Evolutionary conservation across 35 echinoderm and acorn worm species (phyloP).

Genomic region (Apostichopus californicus): DNA sequence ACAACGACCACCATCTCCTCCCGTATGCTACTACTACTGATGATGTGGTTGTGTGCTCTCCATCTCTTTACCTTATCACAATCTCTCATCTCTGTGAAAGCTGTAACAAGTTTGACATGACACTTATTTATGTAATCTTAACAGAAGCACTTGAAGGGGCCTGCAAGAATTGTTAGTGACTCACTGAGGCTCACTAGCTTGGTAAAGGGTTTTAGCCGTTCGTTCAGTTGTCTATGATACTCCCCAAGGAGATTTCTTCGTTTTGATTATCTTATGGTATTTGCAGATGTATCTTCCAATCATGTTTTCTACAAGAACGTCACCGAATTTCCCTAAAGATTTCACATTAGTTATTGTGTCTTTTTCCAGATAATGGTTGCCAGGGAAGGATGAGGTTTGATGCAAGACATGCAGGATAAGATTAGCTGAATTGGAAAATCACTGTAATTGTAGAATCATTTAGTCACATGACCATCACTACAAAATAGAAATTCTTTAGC

Average conservation of each 20-base stretch:
- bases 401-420: conserved; percentile 4
- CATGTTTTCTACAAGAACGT: conserved; percentile 9
- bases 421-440: neutral
- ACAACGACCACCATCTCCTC: too few relatives aligned
- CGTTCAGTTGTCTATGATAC: neutral
- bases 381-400: conserved; percentile 11
- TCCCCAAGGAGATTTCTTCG: neutral
- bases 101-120: conserved; percentile 37
- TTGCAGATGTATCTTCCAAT: conserved; percentile 21
- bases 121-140: conserved; percentile 39
- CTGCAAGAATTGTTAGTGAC: conserved; percentile 43
- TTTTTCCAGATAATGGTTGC: conserved; percentile 41
- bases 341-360: conserved; percentile 44
- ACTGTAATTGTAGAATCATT: too few relatives aligned
- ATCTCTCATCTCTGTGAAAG: neutral
- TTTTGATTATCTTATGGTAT: conserved; percentile 31
- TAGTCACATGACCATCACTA: too few relatives aligned
- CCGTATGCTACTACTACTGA: too few relatives aligned
- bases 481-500: too few relatives aligned
- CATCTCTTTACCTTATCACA: neutral
- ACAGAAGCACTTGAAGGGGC: neutral
- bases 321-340: conserved; percentile 34
- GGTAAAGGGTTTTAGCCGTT: neutral
- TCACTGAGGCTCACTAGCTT: conserved; percentile 21
- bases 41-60: neutral